phyloP scores from a whole-genome alignment of 1,140 invertebrate species.

The Zophobas atratus region DNA sequence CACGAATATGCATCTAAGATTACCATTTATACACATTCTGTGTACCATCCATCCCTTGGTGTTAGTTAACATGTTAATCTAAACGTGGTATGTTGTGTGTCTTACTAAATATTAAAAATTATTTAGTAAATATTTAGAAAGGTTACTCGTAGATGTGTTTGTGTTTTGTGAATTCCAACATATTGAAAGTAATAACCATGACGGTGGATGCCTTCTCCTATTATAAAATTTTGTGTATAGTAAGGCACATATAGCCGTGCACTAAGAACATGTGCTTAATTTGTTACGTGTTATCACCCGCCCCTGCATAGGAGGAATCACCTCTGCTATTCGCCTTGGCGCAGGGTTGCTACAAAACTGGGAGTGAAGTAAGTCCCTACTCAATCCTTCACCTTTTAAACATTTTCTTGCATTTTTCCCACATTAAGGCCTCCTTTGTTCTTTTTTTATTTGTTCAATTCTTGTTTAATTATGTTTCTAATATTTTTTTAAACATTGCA shows the following conservation, averaged over 20 bases:
- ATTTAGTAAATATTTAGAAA: background rate
- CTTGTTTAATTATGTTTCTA: background rate
- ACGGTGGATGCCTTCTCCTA: background rate
- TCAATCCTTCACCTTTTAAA: slow-evolving; percentile 57
- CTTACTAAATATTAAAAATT: slow-evolving; percentile 5
- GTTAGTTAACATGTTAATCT: no score
- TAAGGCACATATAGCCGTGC: slow-evolving; percentile 29
- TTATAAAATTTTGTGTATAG: background rate
- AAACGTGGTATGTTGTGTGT: no score
- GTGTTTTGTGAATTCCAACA: background rate
- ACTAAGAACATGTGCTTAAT: slow-evolving; percentile 64
- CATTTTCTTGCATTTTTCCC: slow-evolving; percentile 21
- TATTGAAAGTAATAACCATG: background rate
- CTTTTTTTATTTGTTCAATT: no score
- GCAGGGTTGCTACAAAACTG: slow-evolving; percentile 90
- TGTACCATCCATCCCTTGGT: no score
- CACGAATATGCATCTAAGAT: no score
- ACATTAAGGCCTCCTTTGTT: slow-evolving; percentile 9
- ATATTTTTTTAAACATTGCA: background rate
- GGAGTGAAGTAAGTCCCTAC: slow-evolving; percentile 90
- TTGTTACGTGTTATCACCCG: slow-evolving; percentile 66
- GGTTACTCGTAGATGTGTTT: no score
- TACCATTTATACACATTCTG: no score
- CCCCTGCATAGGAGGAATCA: slow-evolving; percentile 75
- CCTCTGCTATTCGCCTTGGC: slow-evolving; percentile 89